Conservation (phyloP, 2,888 invertebrate genomes). For the Chrysina gloriosa region DNA sequence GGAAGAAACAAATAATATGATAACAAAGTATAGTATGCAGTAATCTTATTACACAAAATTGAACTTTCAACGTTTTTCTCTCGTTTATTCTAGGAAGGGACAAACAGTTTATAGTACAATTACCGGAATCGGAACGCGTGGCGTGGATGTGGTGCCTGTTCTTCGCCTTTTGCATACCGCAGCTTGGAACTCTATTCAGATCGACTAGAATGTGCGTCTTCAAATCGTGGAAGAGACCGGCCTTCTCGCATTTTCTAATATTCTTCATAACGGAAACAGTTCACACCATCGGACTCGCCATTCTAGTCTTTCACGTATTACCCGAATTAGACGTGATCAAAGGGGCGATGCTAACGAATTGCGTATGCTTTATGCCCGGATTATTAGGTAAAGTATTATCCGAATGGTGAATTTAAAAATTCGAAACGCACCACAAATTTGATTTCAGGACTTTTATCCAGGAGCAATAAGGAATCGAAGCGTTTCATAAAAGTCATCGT, state of each 20-base stretch:
- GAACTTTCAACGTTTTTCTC: background rate
- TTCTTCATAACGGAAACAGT: conserved; percentile 88
- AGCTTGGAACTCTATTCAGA: conserved; percentile 86
- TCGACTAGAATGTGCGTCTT: conserved; percentile 90
- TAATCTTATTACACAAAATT: background rate
- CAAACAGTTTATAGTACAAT: conserved; percentile 83
- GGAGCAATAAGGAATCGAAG: conserved; percentile 84
- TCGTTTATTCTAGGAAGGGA: conserved; percentile 77
- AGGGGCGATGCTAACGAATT: conserved; percentile 96
- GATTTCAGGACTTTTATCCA: conserved; percentile 77
- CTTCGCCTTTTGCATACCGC: conserved; percentile 89
- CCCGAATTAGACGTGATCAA: conserved; percentile 94
- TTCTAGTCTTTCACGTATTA: conserved; percentile 88
- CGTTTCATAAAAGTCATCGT: conserved; percentile 82
- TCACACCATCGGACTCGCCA: conserved; percentile 87
- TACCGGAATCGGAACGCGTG: conserved; percentile 87
- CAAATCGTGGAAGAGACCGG: conserved; percentile 85
- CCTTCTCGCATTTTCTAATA: conserved; percentile 72
- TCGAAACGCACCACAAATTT: background rate
- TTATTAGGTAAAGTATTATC: conserved; percentile 68
- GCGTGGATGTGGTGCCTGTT: conserved; percentile 94
- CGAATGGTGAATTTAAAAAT: background rate
- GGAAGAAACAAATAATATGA: background rate
- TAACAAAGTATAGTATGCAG: background rate
- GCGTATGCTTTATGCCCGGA: conserved; percentile 92